Conservation (phyloP, 2,888 invertebrate genomes). For the Drosophila yooni region DNA sequence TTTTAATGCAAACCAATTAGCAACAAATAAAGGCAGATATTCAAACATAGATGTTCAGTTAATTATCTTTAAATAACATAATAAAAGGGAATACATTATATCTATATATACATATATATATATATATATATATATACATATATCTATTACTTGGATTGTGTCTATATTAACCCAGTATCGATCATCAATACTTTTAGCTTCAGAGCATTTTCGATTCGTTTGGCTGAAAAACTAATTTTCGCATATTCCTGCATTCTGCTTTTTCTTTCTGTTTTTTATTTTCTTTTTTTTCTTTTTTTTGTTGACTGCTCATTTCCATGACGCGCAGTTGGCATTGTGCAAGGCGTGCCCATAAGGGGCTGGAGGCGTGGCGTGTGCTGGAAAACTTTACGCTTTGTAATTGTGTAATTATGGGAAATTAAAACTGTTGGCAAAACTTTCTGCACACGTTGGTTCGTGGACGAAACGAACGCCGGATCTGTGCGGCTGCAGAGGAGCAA, state of each 20-base stretch:
- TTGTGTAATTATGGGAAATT: conserved; percentile 82
- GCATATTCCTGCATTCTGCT: conserved; percentile 36
- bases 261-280: conserved; percentile 6
- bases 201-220: conserved; percentile 50
- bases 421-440: conserved; percentile 81
- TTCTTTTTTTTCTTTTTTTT: conserved; percentile 30
- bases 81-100: background rate
- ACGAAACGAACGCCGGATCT: conserved; percentile 28
- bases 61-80: background rate
- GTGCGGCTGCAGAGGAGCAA: conserved; percentile 1
- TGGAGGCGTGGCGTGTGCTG: conserved; percentile 74
- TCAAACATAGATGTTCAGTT: background rate
- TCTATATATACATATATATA: background rate
- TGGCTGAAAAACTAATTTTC: conserved; percentile 39
- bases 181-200: background rate
- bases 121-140: background rate
- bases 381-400: conserved; percentile 81
- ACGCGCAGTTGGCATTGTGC: conserved; percentile 78
- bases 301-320: conserved; percentile 79
- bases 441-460: conserved; percentile 71
- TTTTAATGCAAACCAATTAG: background rate
- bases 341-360: conserved; percentile 56
- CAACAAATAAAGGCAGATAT: background rate
- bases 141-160: background rate
- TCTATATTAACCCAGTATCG: background rate